Evolutionary conservation across 30 jellyfish, hydroid and myxozoan genomes (phyloP), one percentile per base, ranked within the genome.

Genomic region (Aurelia aurita): DNA sequence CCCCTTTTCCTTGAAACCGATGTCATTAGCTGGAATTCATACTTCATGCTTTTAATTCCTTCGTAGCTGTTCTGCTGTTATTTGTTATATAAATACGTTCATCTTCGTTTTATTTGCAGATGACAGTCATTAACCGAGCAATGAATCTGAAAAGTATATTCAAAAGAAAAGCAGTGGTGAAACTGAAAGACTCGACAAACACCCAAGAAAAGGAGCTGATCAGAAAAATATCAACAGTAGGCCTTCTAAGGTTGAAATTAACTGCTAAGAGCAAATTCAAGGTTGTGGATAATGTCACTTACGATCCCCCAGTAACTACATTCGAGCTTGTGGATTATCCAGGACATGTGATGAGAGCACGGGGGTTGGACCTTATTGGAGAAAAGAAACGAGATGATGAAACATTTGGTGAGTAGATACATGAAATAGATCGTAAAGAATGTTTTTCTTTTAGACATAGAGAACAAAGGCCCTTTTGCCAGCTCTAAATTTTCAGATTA

Each of bases 261-360:
- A 61, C 89, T 14, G 77, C 74, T 15, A 76, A 74, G 59, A 86
- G 95, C 70, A 86, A 86, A 28, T 86, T 86, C 76, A 74, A 70
- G 51, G 31, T 86, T 11, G 63, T 66, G 45, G 95, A 86, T 5
- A 86, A 86, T 54, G 11, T 51, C 20, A 59, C 68, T 16, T 61
- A 53, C 3, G 16, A 39, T 2, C 91, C 91, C 51, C 78, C 85
- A 19, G 60, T 77, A 19, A 73, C 74, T 45, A 67, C 91, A 5
- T 60, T 81, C 25, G 91, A 81, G 59, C 58, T 81, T 62, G 79
- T 81, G 9, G 91, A 81, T 69, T 81, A 81, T 59, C 91, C 91
- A 19, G 91, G 91, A 15, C 91, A 81, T 60, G 91, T 81, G 57
- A 67, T 81, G 91, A 58, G 91, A 20, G 85, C 91, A 19, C 55